Evolutionary conservation across 2,113 vertebrate species (phyloP), one percentile per base, ranked within the genome.

Genomic region (rabbit (Oryctolagus cuniculus)): DNA sequence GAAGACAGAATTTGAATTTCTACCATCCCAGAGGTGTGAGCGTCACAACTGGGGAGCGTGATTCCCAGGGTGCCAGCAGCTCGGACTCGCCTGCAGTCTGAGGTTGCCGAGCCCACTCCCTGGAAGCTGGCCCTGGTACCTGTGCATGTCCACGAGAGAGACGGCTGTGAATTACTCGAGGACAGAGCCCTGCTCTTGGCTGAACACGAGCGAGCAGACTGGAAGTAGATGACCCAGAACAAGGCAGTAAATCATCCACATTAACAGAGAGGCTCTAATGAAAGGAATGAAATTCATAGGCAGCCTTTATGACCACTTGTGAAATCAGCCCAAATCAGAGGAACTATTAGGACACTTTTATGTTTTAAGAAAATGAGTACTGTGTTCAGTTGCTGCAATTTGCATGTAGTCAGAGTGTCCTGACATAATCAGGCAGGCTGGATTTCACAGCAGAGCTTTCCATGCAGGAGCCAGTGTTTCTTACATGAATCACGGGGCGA

Each of bases 1-100:
- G 21, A 91, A 95, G 97, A 96, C 82, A 86, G 82, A 90, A 93
- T 93, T 96, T 95, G 86, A 75, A 94, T 98, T 95, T 97, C 58
- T 97, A 97, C 96, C 95, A 72, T 93, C 66, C 83, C 91, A 10
- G 15, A 96, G 69, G 51, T 87, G 25, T 72, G 81, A 85, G 91
- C 61, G 53, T 92, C 90, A 81, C 75, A 73, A 44, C 51, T 92
- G 88, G 10, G 85, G 87, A 31, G 31, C 6, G 0, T 64, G 2
- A 3, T 78, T 97, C 95, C 95, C 53, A 16, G 69, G 55, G 34
- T 69, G 34, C 90, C 44, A 51, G 66, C 7, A 25, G 55, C 75
- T 89, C 36, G 16, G 2, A 67, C 31, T 34, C 31, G 1, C 89
- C 15, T 94, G 12, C 2, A 3, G 6, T 78, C 10, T 13, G 0